Evolutionary conservation across 2,888 invertebrate species (phyloP), one percentile per base, ranked within the genome.

Genomic region (Leucophenga maculata): DNA sequence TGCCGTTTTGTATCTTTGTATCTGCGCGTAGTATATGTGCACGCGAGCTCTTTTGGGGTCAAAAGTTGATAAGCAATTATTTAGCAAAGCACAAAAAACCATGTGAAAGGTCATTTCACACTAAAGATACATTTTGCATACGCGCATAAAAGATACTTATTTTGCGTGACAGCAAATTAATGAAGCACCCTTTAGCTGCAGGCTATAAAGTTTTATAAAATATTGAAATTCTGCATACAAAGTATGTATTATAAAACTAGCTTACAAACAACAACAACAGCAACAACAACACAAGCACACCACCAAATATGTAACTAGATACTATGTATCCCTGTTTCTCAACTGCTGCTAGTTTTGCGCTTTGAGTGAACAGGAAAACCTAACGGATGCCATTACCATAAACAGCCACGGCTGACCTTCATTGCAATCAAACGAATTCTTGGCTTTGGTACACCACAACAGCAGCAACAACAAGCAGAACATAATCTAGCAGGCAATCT

Each of bases 361-460:
- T 39, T 62, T 16, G 66, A 67, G 59, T 65, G 66, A 78, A 81
- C 83, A 80, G 80, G 79, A 83, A 81, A 80, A 81, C 72, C 81
- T 83, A 82, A 84, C 82, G 84, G 84, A 81, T 80, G 75, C 82
- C 80, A 83, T 78, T 80, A 75, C 82, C 84, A 84, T 83, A 82
- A 77, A 79, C 72, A 78, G 82, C 69, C 74, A 68, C 71, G 72
- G 82, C 75, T 82, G 82, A 82, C 83, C 82, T 82, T 82, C 82
- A 82, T 82, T 82, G 82, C 83, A 83, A 77, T 80, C 81, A 77
- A 76, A 69, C 48, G 59, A 65, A 65, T 57, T 69, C 62, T 64
- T 68, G 65, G 39, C 46, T 60, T 20, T 66, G 62, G 48, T 59
- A 66, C 65, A 67, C 26, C 52, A 60, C 52, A 22, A 65, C 52